These are phyloP conservation scores for Arctopsyche grandis DNA, from an alignment of 1,140 invertebrate genomes.

Conservation along the genomic window DNA sequence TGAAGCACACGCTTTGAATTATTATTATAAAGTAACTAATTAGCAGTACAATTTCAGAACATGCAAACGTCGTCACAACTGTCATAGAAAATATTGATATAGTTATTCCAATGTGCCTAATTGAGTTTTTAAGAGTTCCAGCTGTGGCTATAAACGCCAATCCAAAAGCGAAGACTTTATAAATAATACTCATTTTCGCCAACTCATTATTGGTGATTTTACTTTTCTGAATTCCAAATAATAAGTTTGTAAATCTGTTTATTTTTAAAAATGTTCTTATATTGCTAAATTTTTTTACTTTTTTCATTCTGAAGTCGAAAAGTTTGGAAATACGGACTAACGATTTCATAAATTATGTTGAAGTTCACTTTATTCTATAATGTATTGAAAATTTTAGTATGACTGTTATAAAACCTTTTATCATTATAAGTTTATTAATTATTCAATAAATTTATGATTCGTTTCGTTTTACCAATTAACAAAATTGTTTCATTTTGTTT, in stretches of 20 bases:
- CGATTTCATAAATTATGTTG: too few relatives aligned
- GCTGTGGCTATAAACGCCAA: background rate
- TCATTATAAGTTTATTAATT: too few relatives aligned
- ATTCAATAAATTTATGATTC: too few relatives aligned
- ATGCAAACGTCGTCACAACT: background rate
- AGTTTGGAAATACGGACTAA: too few relatives aligned
- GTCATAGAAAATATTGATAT: background rate
- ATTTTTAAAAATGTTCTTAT: background rate
- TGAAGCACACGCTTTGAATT: background rate
- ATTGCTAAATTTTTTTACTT: background rate
- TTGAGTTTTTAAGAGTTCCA: background rate
- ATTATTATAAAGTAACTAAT: background rate
- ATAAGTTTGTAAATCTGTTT: background rate
- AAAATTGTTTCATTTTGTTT: too few relatives aligned
- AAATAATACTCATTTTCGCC: background rate
- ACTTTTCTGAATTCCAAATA: background rate
- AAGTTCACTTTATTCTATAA: too few relatives aligned
- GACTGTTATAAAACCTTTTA: too few relatives aligned
- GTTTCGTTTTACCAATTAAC: too few relatives aligned
- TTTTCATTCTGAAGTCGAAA: background rate
- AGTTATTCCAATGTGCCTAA: background rate
- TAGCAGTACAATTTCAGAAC: background rate
- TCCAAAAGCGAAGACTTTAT: background rate
- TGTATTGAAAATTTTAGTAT: too few relatives aligned
- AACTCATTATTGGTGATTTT: background rate